A percentile compares a stretch with the other conserved stretches of the same genome.
Conservation (phyloP, 2,113 vertebrate genomes). For the Coryphaenoides rupestris region DNA sequence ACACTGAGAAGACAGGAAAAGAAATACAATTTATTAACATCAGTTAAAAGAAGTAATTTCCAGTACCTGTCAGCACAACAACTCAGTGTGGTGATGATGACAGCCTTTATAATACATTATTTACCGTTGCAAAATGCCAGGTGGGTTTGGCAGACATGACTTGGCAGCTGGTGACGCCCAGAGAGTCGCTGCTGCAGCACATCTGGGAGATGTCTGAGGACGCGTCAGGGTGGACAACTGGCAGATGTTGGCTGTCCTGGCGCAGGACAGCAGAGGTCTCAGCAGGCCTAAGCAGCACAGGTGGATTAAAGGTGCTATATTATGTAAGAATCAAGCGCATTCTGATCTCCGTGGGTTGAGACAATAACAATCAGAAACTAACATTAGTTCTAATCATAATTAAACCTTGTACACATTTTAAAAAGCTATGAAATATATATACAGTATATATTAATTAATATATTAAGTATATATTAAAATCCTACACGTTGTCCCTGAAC, state of each 20-base stretch:
- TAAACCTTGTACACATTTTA: too few relatives aligned
- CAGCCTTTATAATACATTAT: neutral
- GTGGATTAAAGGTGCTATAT: too few relatives aligned
- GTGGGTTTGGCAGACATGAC: conserved; percentile 11
- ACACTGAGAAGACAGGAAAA: conserved; percentile 63
- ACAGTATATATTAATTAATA: too few relatives aligned
- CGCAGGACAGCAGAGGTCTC: conserved; percentile 51
- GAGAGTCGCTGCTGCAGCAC: conserved; percentile 16
- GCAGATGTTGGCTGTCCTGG: conserved; percentile 30
- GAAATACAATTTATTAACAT: neutral
- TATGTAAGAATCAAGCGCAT: too few relatives aligned
- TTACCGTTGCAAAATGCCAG: conserved; percentile 63
- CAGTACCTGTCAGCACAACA: neutral
- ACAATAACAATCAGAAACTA: too few relatives aligned
- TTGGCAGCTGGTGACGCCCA: conserved; percentile 27
- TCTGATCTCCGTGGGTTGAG: too few relatives aligned
- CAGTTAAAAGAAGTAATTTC: neutral
- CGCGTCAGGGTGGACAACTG: conserved; percentile 42
- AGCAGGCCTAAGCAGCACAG: conserved; percentile 57
- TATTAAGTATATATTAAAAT: too few relatives aligned
- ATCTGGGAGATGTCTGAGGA: conserved; percentile 5
- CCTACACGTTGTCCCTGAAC: too few relatives aligned
- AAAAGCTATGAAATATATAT: too few relatives aligned
- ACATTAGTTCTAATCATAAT: too few relatives aligned
- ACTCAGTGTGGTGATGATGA: neutral